phyloP scores from a whole-genome alignment of 1,140 invertebrate genomes.

The Cydia strobilella region DNA sequence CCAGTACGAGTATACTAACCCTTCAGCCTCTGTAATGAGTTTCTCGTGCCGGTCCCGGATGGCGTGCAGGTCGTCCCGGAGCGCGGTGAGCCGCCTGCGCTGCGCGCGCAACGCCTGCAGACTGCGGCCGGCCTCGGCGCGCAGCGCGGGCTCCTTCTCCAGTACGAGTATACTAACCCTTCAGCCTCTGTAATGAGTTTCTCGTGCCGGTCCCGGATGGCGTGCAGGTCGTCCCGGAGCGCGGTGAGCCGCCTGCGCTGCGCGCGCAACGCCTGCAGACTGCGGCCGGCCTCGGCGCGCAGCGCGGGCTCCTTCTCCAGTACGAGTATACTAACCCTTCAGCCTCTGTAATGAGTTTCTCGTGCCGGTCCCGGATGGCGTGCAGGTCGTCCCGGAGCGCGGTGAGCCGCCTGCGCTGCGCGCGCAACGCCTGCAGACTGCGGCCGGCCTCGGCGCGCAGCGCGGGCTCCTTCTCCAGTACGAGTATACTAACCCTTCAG shows the following conservation, averaged over 20 bases:
- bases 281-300: constrained; percentile 84
- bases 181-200: constrained; percentile 81
- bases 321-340: constrained; percentile 59
- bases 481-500: too few species aligned
- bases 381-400: constrained; percentile 93
- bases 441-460: constrained; percentile 89
- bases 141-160: neutral
- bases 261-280: constrained; percentile 89
- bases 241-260: constrained; percentile 86
- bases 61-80: constrained; percentile 93
- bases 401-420: constrained; percentile 85
- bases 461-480: constrained; percentile 94
- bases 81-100: constrained; percentile 86
- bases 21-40: constrained; percentile 80
- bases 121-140: constrained; percentile 85
- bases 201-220: constrained; percentile 90
- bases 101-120: constrained; percentile 89
- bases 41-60: constrained; percentile 89
- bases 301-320: neutral
- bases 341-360: constrained; percentile 80
- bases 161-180: constrained; percentile 49
- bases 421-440: constrained; percentile 89
- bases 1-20: constrained; percentile 44
- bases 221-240: constrained; percentile 93
- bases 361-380: constrained; percentile 91